phyloP scores from a whole-genome alignment of 2,797 vertebrate genomes.

The Hemitrygon akajei region DNA sequence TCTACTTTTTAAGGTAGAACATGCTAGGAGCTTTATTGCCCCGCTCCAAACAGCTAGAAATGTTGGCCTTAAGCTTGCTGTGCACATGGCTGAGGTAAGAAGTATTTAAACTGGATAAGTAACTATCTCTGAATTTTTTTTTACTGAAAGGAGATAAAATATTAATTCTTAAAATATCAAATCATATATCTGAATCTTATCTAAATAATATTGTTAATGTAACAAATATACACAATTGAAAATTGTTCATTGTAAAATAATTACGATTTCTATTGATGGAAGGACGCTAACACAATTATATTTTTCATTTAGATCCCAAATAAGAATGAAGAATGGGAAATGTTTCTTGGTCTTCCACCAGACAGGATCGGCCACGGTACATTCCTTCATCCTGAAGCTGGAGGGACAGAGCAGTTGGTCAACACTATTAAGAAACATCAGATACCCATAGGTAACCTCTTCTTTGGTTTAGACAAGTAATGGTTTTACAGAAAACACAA shows the following conservation, averaged over 20 bases:
- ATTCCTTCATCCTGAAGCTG: conserved; percentile 65
- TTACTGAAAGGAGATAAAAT: too few species aligned
- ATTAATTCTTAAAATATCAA: neutral
- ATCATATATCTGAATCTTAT: neutral
- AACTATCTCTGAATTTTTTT: neutral
- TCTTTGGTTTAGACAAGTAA: neutral
- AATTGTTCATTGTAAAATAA: neutral
- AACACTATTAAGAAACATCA: conserved; percentile 67
- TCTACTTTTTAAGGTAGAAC: conserved; percentile 67
- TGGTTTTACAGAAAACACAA: neutral
- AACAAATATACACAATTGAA: neutral
- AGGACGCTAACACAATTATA: neutral
- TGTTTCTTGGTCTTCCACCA: conserved; percentile 80
- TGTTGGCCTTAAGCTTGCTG: conserved; percentile 77
- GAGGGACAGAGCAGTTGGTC: conserved; percentile 67
- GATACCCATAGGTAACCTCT: conserved; percentile 77
- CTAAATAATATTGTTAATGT: neutral
- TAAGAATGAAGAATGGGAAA: conserved; percentile 74
- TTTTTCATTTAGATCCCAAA: conserved; percentile 70
- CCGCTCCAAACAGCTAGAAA: conserved; percentile 77
- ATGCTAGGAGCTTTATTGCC: conserved; percentile 75
- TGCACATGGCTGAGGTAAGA: conserved; percentile 89
- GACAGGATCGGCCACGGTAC: conserved; percentile 95
- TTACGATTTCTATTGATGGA: neutral
- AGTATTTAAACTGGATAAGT: neutral